Conservation (phyloP, 2,888 invertebrate genomes). For the Sturmia bella region DNA sequence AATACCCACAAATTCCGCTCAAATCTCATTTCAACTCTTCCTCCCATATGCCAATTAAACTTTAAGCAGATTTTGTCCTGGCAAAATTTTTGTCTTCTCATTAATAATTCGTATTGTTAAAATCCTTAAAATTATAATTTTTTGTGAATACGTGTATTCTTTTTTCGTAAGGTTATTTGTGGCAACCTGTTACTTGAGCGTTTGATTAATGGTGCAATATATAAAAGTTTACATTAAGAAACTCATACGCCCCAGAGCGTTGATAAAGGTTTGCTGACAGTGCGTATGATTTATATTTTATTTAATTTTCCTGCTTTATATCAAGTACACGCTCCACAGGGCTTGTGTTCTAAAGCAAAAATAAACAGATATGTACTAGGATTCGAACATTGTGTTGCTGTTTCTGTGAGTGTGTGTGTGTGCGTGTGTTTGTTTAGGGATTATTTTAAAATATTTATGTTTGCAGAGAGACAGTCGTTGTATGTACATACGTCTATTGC, state of each 20-base stretch:
- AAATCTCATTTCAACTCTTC: too few species aligned
- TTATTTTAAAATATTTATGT: too few species aligned
- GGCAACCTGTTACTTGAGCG: constrained; percentile 41
- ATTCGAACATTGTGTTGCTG: too few species aligned
- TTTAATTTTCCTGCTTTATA: constrained; percentile 24
- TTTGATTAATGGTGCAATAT: constrained; percentile 45
- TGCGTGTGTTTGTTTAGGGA: too few species aligned
- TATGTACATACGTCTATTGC: not conserved
- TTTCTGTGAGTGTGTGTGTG: too few species aligned
- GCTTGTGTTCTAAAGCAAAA: not conserved
- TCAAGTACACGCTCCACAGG: not conserved
- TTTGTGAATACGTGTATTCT: too few species aligned
- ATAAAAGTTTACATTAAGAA: not conserved
- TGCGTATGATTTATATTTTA: constrained; percentile 51
- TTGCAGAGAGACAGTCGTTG: not conserved
- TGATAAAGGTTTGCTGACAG: constrained; percentile 21
- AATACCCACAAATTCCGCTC: too few species aligned
- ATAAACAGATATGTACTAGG: not conserved
- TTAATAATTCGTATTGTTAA: too few species aligned
- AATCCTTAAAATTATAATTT: too few species aligned
- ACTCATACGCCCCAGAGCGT: constrained; percentile 22
- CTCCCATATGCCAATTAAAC: too few species aligned
- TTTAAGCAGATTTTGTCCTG: not conserved
- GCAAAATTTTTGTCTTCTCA: too few species aligned
- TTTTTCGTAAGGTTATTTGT: not conserved